phyloP scores from a whole-genome alignment of 1,140 invertebrate species.

The Rhopalosiphum padi region DNA sequence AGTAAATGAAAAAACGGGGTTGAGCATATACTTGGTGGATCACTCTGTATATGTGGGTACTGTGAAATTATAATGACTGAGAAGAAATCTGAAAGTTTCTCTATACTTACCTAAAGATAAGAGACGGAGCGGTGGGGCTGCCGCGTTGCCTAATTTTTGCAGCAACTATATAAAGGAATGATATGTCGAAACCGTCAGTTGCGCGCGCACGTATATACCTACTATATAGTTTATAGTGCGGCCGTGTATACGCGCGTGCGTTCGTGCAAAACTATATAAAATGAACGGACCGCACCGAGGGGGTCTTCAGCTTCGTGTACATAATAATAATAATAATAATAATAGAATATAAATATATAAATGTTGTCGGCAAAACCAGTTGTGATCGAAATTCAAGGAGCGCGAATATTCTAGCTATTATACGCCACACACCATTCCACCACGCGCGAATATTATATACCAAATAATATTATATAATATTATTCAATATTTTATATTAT shows the following conservation, averaged over 20 bases:
- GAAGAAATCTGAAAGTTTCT: not conserved
- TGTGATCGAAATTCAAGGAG: not conserved
- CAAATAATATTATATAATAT: not conserved
- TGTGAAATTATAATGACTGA: not conserved
- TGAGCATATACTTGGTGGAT: too few species aligned
- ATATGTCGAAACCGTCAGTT: not conserved
- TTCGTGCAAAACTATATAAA: not conserved
- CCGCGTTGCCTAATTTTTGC: not conserved
- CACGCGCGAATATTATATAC: not conserved
- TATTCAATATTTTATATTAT: too few species aligned
- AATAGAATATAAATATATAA: not conserved
- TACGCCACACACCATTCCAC: not conserved
- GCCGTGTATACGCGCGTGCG: not conserved
- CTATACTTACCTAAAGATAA: not conserved
- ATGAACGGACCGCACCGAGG: not conserved
- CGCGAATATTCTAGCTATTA: too few species aligned
- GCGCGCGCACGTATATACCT: too few species aligned
- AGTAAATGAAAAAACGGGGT: too few species aligned
- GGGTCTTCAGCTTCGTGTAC: not conserved
- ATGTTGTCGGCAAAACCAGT: not conserved
- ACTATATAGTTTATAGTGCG: not conserved
- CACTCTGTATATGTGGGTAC: too few species aligned
- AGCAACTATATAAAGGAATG: not conserved
- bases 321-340: not conserved
- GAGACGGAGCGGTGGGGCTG: not conserved